phyloP scores from a whole-genome alignment of 2,113 vertebrate species.

The Lepidothrix coronata region DNA sequence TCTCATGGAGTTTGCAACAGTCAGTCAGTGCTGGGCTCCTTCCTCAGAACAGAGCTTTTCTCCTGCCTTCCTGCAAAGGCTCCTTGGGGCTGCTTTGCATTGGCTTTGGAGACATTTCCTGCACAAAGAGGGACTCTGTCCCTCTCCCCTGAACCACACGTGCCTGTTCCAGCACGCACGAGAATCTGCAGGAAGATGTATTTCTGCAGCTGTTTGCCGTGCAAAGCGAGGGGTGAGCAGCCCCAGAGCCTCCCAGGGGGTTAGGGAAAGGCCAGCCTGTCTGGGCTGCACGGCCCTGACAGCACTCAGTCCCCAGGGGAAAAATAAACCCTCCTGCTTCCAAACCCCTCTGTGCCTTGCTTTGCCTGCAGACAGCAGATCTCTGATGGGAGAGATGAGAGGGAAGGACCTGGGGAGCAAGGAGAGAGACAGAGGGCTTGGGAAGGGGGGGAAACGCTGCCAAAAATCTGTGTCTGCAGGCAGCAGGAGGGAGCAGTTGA shows the following conservation, averaged over 20 bases:
- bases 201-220: conserved; percentile 8
- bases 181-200: not conserved
- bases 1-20: not conserved
- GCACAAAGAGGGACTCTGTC: not conserved
- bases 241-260: not conserved
- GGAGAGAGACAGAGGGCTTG: not conserved
- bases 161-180: conserved; percentile 24
- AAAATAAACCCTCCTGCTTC: not conserved
- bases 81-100: not conserved
- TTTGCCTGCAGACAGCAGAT: not conserved
- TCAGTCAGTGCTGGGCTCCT: not conserved
- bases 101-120: not conserved
- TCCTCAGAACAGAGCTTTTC: not conserved
- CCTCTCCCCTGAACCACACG: not conserved
- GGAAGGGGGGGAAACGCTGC: not conserved
- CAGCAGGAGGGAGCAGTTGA: not conserved
- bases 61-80: not conserved
- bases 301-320: not conserved
- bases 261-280: not conserved
- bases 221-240: not conserved
- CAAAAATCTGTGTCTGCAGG: not conserved
- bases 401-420: not conserved
- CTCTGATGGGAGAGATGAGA: not conserved
- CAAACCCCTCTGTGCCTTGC: not conserved
- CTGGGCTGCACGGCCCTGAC: not conserved